Base-by-base conservation (phyloP, 1,140 invertebrate species). In the Chionoecetes opilio region DNA sequence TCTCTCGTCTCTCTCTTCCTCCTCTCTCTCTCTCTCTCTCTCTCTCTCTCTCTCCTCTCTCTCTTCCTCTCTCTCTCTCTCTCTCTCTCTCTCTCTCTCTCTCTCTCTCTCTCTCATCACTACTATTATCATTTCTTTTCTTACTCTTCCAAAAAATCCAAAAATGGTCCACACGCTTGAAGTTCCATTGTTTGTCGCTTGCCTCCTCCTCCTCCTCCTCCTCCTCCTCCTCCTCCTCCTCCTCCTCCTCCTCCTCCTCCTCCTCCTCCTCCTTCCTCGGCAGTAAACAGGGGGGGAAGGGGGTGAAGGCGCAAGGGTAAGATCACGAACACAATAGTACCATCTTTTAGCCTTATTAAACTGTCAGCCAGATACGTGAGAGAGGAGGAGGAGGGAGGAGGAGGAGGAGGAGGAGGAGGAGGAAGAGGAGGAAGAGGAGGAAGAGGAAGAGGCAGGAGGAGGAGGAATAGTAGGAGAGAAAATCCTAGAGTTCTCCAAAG, bases 261-360 rank as follows among this genome's bases (percentile, higher is more conserved):
- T 75, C 63, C n/a, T 26, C 63, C 26, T 21, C 9, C 63, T 75
- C n/a, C 11, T 26, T 75, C 11, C n/a, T n/a, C 8, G 9, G 63
- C 11, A 75, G 63, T 21, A 21, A 75, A 21, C 6, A 21, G 53
- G 84, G 32, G 88, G 21, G 37, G 26, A n/a, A 26, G 88, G 26
- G 37, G 63, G 88, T 46, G 37, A 35, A 41, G 37, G 88, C 9
- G 88, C n/a, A 34, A 90, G 37, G 11, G 46, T 46, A 8, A 90
- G 88, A 90, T 90, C 88, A 90, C 0, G 37, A 34, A 26, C 88
- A 90, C 88, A 90, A 90, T 90, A 31, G 88, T 29, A 8, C 46
- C 9, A 75, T 82, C 91, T 92, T 34, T 82, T 90, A 90, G 88
- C 88, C 88, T 90, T 90, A 90, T 90, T 90, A 90, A 90, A 90